Evolutionary conservation across 2,113 vertebrate genomes (phyloP), one percentile per base, ranked within the genome.

Genomic region (Neoarius graeffei): DNA sequence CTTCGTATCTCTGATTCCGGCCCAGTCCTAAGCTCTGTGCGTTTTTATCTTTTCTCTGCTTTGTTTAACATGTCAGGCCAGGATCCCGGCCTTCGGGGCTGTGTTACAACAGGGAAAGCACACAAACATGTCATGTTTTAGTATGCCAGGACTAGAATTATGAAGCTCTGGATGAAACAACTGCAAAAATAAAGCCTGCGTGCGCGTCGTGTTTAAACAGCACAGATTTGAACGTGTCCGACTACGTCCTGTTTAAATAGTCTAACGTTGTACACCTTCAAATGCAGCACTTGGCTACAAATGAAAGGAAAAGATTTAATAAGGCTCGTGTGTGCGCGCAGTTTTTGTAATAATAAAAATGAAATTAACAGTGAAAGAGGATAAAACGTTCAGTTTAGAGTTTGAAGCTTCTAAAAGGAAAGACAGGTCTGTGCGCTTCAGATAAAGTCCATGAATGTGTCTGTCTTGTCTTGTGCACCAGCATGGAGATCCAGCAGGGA

Each of bases 401-500:
- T 48, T 59, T 48, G 19, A 19, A 14, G 59, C 60, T 17, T 57
- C 67, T 20, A 20, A 57, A 74, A 74, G 20, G 9, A 20, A 76
- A 85, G 54, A 64, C 15, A 66, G 8, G 59, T 25, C 25, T 86
- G 74, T 3, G 42, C 48, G 57, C 67, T 77, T 20, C 27, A 79
- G 60, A 67, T 80, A 4, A 48, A 67, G 54, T 54, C 30, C 48
- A 80, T 35, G 3, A 48, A 69, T 7, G 50, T 25, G 17, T 59
- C 30, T n/a, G 5, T 60, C 5, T 71, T n/a, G 50, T 56, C 5
- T 20, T 60, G 67, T 23, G 64, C 66, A 83, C 17, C 54, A 9
- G 79, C 71, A 83, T 74, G 66, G 85, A 74, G 60, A 52, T 88
- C 87, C 71, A 80, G 85, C 79, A 71, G 59, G 87, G 87, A 87